These are phyloP conservation scores for Lasioglossum baleicum DNA, from an alignment of 1,140 invertebrate genomes.

Conservation along the genomic window DNA sequence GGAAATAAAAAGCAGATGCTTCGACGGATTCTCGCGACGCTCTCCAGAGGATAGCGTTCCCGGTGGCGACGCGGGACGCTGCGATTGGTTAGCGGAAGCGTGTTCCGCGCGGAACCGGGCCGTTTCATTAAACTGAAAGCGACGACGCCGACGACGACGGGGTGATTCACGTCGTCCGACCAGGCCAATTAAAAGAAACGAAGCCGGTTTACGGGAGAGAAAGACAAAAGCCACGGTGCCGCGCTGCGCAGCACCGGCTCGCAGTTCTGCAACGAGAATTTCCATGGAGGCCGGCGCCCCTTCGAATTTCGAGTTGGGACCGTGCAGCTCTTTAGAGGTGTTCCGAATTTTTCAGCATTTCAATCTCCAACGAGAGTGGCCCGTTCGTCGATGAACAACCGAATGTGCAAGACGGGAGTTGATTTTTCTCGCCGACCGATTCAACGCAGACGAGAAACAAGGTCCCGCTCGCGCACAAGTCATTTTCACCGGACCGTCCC, in stretches of 20 bases:
- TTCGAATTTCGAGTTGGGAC: not conserved
- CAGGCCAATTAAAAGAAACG: constrained; percentile 34
- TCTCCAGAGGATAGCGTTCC: not conserved
- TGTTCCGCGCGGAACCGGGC: not conserved
- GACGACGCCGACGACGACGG: not conserved
- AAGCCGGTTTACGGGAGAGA: not conserved
- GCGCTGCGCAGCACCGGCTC: too few species aligned
- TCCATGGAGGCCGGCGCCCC: too few species aligned
- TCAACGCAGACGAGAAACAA: not conserved
- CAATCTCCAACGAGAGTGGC: not conserved
- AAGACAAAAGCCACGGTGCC: not conserved
- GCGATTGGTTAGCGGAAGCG: not conserved
- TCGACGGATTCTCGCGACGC: not conserved
- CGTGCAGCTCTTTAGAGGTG: not conserved
- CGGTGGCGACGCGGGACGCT: not conserved
- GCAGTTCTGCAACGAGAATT: not conserved
- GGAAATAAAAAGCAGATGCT: constrained; percentile 28
- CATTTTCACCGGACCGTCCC: not conserved
- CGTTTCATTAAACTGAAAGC: constrained; percentile 21
- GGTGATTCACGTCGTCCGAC: not conserved
- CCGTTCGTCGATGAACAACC: not conserved
- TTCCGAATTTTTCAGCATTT: constrained; percentile 8
- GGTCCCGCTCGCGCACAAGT: not conserved
- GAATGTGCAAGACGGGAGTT: not conserved
- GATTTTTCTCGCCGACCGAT: constrained; percentile 2